Conservation (phyloP, 2,113 vertebrate genomes). For the Brachirus orientalis region DNA sequence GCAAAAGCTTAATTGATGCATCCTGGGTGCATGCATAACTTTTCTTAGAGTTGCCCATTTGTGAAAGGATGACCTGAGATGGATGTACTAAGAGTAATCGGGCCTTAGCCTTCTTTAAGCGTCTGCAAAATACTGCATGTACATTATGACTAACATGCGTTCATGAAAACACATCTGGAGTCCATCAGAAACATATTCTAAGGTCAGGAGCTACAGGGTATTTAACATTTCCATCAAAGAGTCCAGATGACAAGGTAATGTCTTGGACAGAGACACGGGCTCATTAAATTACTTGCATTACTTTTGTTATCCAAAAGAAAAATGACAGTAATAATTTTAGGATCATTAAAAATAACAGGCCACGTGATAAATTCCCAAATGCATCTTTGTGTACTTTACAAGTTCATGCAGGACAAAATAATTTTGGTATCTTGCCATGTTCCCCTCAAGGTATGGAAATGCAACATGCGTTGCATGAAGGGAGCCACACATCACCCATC, state of each 20-base stretch:
- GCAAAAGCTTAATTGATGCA: not conserved
- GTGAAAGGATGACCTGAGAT: not conserved
- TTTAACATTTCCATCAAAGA: constrained; percentile 71
- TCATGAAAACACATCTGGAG: constrained; percentile 66
- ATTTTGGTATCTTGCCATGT: constrained; percentile 30
- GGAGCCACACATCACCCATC: constrained; percentile 27
- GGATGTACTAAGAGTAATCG: no score
- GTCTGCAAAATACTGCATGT: constrained; percentile 19
- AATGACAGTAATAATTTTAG: constrained; percentile 54
- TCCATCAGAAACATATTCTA: constrained; percentile 45
- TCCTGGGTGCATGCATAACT: not conserved
- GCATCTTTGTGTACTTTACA: constrained; percentile 22
- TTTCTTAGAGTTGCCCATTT: not conserved
- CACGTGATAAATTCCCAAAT: constrained; percentile 32
- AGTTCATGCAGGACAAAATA: constrained; percentile 26
- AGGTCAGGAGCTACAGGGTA: constrained; percentile 62
- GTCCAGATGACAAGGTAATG: constrained; percentile 68
- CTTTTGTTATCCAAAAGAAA: constrained; percentile 45
- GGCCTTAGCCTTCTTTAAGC: not conserved
- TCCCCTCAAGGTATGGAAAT: constrained; percentile 36
- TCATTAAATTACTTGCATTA: constrained; percentile 63
- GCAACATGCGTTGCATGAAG: constrained; percentile 24
- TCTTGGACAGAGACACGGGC: constrained; percentile 52
- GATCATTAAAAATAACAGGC: constrained; percentile 37
- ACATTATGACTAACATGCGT: constrained; percentile 34